Conservation (phyloP, 1,140 invertebrate species). For the Aphelenchoides fujianensis region DNA sequence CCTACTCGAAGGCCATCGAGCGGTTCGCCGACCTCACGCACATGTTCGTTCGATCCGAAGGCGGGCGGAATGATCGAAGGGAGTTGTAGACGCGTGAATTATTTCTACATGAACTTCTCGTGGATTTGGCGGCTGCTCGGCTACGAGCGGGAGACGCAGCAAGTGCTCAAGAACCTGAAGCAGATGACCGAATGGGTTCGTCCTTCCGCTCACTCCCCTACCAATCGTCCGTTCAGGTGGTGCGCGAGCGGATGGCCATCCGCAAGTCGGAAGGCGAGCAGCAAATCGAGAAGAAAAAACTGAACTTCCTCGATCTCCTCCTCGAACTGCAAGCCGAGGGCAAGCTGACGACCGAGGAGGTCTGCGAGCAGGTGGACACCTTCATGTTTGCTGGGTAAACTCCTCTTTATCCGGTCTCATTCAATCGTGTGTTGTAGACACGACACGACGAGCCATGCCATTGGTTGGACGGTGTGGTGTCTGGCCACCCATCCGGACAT, state of each 20-base stretch:
- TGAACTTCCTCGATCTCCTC: constrained; percentile 86
- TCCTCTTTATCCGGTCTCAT: background rate
- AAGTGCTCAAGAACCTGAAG: background rate
- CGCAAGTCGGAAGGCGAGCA: background rate
- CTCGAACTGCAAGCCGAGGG: constrained; percentile 72
- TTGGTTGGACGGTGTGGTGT: constrained; percentile 36
- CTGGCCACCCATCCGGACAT: constrained; percentile 39
- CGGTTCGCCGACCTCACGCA: background rate
- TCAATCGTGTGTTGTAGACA: no score
- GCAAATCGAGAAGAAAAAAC: constrained; percentile 40
- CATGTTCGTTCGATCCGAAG: background rate
- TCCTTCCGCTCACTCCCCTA: background rate
- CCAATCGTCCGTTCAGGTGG: constrained; percentile 29
- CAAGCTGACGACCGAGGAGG: constrained; percentile 71
- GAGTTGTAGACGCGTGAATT: background rate
- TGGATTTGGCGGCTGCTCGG: constrained; percentile 12
- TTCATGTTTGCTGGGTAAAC: constrained; percentile 17
- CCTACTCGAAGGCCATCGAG: background rate
- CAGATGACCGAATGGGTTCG: background rate
- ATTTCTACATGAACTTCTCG: background rate
- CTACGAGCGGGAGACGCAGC: background rate
- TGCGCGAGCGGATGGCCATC: background rate
- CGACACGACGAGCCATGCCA: constrained; percentile 38
- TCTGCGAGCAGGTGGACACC: background rate
- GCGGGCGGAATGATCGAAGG: no score